Percentiles rank a stretch among this genome's conserved stretches.
Conservation (phyloP, 2,113 vertebrate genomes). For the Eira barbara region DNA sequence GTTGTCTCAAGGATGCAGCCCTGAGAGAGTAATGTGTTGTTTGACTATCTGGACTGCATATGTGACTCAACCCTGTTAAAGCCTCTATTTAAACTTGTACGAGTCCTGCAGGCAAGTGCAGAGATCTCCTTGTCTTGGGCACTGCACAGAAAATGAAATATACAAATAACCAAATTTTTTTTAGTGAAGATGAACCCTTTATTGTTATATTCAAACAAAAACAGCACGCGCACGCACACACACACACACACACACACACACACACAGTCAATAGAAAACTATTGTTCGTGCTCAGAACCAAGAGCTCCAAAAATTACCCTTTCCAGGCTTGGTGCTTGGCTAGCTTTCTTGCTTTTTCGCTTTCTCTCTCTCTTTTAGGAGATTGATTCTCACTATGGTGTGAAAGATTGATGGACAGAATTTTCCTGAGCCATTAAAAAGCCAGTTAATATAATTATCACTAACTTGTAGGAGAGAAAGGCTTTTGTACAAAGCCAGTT, state of each 20-base stretch:
- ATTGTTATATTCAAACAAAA: background rate
- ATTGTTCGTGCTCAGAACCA: background rate
- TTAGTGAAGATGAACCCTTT: background rate
- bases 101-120: background rate
- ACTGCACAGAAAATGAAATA: background rate
- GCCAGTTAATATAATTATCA: background rate
- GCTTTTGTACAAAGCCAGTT: background rate
- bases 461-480: background rate
- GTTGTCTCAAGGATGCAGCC: background rate
- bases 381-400: background rate
- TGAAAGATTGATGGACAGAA: background rate
- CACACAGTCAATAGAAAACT: background rate
- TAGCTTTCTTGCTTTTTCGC: fast-evolving
- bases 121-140: background rate
- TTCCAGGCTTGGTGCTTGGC: background rate
- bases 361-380: background rate
- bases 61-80: background rate
- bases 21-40: background rate
- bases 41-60: background rate
- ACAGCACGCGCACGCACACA: background rate
- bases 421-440: background rate
- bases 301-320: background rate
- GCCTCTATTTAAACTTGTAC: background rate
- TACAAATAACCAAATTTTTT: background rate
- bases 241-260: background rate